phyloP scores from a whole-genome alignment of 2,888 invertebrate species.

The Epiblema foenella region DNA sequence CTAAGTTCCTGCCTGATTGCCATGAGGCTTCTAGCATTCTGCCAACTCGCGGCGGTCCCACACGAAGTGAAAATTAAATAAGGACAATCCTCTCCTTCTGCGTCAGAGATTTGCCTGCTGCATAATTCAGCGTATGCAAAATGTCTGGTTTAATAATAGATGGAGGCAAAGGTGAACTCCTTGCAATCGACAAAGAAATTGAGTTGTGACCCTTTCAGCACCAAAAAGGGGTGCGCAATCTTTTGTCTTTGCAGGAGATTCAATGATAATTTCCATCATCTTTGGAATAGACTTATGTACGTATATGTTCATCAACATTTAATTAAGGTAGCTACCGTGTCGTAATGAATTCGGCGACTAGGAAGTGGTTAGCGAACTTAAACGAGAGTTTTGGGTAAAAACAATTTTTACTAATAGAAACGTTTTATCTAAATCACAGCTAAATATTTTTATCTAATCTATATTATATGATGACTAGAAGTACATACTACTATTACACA shows the following conservation, averaged over 20 bases:
- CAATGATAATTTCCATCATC: constrained; percentile 58
- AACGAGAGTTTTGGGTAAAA: too few species aligned
- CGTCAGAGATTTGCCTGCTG: constrained; percentile 65
- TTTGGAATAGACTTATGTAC: constrained; percentile 45
- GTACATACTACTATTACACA: too few species aligned
- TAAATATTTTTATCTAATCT: too few species aligned
- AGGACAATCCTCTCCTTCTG: constrained; percentile 72
- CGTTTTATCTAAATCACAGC: too few species aligned
- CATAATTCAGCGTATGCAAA: constrained; percentile 80
- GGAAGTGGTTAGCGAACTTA: neutral
- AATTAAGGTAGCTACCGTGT: neutral
- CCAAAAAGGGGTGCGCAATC: constrained; percentile 60
- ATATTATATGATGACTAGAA: too few species aligned
- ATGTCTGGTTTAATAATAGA: constrained; percentile 75
- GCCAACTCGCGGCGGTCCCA: constrained; percentile 52
- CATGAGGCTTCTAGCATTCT: constrained; percentile 54
- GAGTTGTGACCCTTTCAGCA: constrained; percentile 67
- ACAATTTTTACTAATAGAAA: too few species aligned
- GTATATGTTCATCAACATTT: neutral
- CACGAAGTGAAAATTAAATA: constrained; percentile 71
- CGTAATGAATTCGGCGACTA: neutral
- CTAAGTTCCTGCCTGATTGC: constrained; percentile 60
- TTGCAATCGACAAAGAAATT: constrained; percentile 65
- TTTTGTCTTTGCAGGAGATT: constrained; percentile 63
- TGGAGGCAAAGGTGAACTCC: constrained; percentile 70